A percentile compares a stretch with the other conserved stretches of the same genome.
phyloP scores from a whole-genome alignment of 2,113 vertebrate genomes.

The Helogale parvula region DNA sequence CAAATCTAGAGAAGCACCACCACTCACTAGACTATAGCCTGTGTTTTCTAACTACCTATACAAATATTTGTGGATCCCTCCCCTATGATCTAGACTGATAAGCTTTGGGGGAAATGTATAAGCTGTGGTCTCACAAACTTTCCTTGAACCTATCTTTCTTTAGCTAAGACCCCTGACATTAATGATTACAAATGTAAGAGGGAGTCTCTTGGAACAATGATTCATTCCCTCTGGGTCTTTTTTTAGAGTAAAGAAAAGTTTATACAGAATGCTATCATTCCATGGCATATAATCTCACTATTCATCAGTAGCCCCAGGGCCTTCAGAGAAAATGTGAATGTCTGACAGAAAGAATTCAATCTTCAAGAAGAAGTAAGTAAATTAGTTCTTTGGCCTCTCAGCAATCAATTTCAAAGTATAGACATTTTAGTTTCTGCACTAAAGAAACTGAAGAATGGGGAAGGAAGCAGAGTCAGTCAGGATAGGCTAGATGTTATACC shows the following conservation, averaged over 20 bases:
- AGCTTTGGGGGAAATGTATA: not conserved
- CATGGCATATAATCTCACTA: not conserved
- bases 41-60: slow-evolving; percentile 45
- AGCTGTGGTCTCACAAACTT: not conserved
- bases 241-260: slow-evolving; percentile 1
- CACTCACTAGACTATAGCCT: not conserved
- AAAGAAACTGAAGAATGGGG: not conserved
- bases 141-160: slow-evolving; percentile 12
- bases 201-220: not conserved
- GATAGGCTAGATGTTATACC: not conserved
- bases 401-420: not conserved
- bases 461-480: not conserved
- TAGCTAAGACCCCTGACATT: not conserved
- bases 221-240: not conserved
- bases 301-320: not conserved
- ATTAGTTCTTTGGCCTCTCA: not conserved
- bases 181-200: not conserved
- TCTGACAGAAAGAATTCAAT: not conserved
- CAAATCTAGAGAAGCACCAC: slow-evolving; percentile 22
- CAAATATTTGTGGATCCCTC: slow-evolving; percentile 39
- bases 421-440: not conserved
- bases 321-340: slow-evolving; percentile 29
- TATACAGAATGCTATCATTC: not conserved
- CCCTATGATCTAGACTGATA: not conserved
- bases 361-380: not conserved